Conservation (phyloP, 2,113 vertebrate genomes). For the Percopsis transmontana region DNA sequence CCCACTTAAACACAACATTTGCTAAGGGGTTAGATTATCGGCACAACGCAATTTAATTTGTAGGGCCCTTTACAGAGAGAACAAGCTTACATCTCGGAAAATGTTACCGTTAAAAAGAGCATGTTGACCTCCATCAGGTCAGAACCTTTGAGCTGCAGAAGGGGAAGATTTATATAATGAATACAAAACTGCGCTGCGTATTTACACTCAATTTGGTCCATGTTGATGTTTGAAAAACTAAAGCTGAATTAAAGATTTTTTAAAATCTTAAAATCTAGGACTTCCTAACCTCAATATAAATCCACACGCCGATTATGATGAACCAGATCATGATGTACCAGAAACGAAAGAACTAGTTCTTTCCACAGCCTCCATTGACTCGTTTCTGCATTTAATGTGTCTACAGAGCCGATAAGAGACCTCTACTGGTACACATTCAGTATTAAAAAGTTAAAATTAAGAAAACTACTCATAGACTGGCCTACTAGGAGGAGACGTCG, state of each 20-base stretch:
- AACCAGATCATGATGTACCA: too few relatives aligned
- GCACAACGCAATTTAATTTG: slow-evolving; percentile 48
- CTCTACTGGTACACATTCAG: too few relatives aligned
- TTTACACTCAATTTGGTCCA: slow-evolving; percentile 16
- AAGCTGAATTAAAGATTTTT: neutral
- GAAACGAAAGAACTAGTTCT: too few relatives aligned
- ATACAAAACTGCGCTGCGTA: slow-evolving; percentile 25
- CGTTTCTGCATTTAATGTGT: too few relatives aligned
- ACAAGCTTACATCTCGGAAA: slow-evolving; percentile 50
- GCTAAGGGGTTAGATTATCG: slow-evolving; percentile 38
- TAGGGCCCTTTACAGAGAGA: slow-evolving; percentile 48
- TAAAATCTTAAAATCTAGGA: too few relatives aligned
- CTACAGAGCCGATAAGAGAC: too few relatives aligned
- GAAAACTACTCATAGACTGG: too few relatives aligned
- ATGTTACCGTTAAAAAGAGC: slow-evolving; percentile 41
- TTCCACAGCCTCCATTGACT: too few relatives aligned
- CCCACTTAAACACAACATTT: slow-evolving; percentile 53
- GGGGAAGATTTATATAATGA: neutral
- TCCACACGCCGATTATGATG: too few relatives aligned
- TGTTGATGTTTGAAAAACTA: neutral
- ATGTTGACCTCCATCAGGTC: slow-evolving; percentile 34
- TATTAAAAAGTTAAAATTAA: too few relatives aligned
- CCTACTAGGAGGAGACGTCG: neutral
- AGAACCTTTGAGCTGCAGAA: slow-evolving; percentile 35
- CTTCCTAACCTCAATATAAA: too few relatives aligned